These are phyloP conservation scores for Alexandromys fortis DNA, from an alignment of 2,113 vertebrate genomes.

Conservation along the genomic window DNA sequence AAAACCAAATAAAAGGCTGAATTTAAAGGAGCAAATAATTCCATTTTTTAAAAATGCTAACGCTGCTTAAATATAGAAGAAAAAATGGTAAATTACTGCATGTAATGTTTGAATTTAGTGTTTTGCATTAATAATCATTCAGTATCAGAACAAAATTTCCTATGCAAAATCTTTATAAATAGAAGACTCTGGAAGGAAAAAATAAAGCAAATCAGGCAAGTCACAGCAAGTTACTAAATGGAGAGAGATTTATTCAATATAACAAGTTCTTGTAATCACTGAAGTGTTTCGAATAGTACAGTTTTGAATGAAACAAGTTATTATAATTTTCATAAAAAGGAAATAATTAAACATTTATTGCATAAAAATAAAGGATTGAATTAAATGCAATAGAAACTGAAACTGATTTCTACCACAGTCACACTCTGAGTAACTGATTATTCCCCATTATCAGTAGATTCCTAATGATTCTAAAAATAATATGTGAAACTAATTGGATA, in stretches of 20 bases:
- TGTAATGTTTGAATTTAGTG: not conserved
- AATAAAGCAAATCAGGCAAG: not conserved
- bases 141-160: not conserved
- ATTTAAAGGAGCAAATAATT: not conserved
- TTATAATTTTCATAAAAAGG: not conserved
- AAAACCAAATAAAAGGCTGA: not conserved
- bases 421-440: not conserved
- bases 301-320: not conserved
- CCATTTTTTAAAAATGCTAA: not conserved
- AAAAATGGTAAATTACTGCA: not conserved
- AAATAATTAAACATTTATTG: not conserved
- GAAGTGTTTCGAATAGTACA: not conserved
- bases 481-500: not conserved
- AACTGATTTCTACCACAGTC: too few relatives aligned
- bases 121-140: not conserved
- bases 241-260: not conserved
- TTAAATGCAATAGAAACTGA: not conserved
- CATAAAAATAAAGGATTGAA: not conserved
- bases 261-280: not conserved
- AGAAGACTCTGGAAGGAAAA: not conserved
- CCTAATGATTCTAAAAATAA: not conserved
- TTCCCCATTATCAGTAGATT: not conserved
- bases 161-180: not conserved
- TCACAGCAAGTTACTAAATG: not conserved
- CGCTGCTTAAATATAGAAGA: not conserved